Evolutionary conservation across 2,888 invertebrate species (phyloP).

Genomic region (Chrysolina oricalcia): DNA sequence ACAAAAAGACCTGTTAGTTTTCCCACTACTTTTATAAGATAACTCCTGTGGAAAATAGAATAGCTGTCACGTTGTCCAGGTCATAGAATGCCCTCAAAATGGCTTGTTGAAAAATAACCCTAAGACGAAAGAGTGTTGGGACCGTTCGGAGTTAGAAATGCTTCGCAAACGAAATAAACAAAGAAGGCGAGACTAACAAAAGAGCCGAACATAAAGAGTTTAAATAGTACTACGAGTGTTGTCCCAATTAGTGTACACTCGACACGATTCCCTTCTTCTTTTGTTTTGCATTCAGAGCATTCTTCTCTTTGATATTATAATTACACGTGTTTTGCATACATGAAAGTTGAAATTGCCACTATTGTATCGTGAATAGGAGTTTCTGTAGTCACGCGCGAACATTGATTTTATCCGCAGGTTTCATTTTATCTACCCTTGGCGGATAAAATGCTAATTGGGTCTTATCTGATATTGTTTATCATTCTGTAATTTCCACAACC

Average conservation of each 20-base stretch:
- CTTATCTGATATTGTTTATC: not conserved
- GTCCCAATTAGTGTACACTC: constrained; percentile 26
- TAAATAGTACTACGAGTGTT: constrained; percentile 25
- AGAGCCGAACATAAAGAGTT: constrained; percentile 31
- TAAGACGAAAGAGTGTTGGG: not conserved
- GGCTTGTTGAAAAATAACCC: not conserved
- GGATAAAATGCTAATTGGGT: not conserved
- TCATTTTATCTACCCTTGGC: not conserved
- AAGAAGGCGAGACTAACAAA: constrained; percentile 24
- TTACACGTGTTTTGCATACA: not conserved
- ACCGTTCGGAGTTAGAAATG: not conserved
- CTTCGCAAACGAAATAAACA: constrained; percentile 4
- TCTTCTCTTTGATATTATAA: not conserved
- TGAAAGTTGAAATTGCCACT: constrained; percentile 1
- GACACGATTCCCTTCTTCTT: constrained; percentile 2
- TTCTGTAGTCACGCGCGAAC: no score
- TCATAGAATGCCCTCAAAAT: not conserved
- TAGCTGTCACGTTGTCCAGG: not conserved
- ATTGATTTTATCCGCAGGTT: constrained; percentile 1
- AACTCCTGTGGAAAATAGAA: not conserved
- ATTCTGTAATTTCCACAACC: no score
- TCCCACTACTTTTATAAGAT: not conserved
- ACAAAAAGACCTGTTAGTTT: not conserved
- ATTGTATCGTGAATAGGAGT: no score
- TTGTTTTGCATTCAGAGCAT: not conserved